A percentile compares a stretch with the other conserved stretches of the same genome.
These are phyloP conservation scores for Camarhynchus parvulus DNA, from an alignment of 2,113 vertebrate genomes.

Conservation along the genomic window DNA sequence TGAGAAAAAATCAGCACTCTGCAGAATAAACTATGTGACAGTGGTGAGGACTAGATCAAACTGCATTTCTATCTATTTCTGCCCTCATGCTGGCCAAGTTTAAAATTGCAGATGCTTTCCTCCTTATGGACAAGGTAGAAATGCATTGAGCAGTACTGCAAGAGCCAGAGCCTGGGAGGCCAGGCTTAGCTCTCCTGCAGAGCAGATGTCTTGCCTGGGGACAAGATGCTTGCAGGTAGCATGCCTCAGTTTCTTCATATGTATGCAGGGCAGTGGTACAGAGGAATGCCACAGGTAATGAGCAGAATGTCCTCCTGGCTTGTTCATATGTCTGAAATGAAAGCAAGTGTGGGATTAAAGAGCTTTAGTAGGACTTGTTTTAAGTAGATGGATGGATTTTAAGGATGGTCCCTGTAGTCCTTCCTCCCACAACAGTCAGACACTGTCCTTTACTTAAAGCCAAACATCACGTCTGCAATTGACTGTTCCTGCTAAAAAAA, in stretches of 20 bases:
- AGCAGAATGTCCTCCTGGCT: not conserved
- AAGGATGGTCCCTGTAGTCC: not conserved
- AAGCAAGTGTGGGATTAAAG: not conserved
- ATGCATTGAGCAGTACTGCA: not conserved
- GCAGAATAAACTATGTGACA: conserved; percentile 47
- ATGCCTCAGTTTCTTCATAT: conserved; percentile 15
- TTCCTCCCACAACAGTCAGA: conserved; percentile 23
- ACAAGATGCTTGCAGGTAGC: not conserved
- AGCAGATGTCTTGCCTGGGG: not conserved
- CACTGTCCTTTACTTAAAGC: conserved; percentile 17
- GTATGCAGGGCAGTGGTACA: not conserved
- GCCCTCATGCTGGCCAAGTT: not conserved
- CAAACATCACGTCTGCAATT: conserved; percentile 33
- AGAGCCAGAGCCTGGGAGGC: not conserved
- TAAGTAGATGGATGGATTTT: not conserved
- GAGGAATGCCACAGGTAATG: not conserved
- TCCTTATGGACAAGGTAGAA: not conserved
- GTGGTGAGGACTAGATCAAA: conserved; percentile 9
- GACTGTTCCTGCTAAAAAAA: conserved; percentile 14
- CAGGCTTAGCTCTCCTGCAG: not conserved
- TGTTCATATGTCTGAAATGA: not conserved
- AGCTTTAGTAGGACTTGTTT: not conserved
- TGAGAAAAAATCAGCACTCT: conserved; percentile 48
- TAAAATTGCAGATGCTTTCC: conserved; percentile 21
- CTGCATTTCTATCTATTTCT: conserved; percentile 48